Evolutionary conservation across 2,888 invertebrate species (phyloP).

Genomic region (Slavum lentiscoides): DNA sequence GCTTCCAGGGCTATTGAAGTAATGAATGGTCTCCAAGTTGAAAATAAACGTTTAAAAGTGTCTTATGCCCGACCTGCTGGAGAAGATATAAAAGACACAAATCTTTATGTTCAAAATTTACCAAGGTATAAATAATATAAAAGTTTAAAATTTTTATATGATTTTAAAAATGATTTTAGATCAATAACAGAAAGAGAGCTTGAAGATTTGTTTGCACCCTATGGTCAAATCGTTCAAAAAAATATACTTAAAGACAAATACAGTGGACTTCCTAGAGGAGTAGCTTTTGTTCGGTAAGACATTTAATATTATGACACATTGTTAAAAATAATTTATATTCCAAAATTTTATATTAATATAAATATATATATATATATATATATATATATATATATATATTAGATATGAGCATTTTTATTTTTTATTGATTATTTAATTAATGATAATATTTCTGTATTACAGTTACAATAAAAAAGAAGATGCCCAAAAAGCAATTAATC

Average conservation of each 20-base stretch:
- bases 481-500: conserved; percentile 85
- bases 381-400: no score
- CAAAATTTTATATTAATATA: neutral
- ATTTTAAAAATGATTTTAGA: conserved; percentile 57
- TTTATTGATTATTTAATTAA: neutral
- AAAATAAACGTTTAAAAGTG: conserved; percentile 89
- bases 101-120: conserved; percentile 89
- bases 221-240: conserved; percentile 88
- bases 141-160: conserved; percentile 9
- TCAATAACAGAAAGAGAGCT: conserved; percentile 82
- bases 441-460: conserved; percentile 56
- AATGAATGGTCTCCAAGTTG: conserved; percentile 83
- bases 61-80: conserved; percentile 90
- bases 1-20: conserved; percentile 83
- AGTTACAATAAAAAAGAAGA: conserved; percentile 86
- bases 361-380: neutral
- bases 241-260: conserved; percentile 87
- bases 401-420: conserved; percentile 49
- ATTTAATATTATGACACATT: neutral
- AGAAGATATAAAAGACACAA: conserved; percentile 90
- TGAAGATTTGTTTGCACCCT: conserved; percentile 82
- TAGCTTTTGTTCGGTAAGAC: conserved; percentile 85
- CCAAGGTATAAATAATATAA: conserved; percentile 67
- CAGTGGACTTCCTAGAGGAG: conserved; percentile 84
- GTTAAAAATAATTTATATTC: neutral